phyloP scores from a whole-genome alignment of 2,113 vertebrate genomes.

The Clarias batrachus region DNA sequence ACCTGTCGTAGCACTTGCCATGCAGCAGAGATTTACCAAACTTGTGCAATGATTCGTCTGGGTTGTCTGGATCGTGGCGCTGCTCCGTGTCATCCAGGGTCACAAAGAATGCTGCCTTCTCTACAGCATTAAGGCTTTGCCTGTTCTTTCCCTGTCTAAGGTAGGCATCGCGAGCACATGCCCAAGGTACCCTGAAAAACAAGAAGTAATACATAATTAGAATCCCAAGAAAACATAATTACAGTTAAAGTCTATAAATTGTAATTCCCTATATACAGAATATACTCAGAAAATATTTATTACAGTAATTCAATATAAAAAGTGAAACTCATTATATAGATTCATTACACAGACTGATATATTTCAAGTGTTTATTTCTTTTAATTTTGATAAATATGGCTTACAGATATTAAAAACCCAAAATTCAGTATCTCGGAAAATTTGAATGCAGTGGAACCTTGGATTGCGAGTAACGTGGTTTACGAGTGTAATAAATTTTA shows the following conservation, averaged over 20 bases:
- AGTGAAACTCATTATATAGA: too few relatives aligned
- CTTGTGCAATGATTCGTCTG: constrained; percentile 75
- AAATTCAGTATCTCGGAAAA: too few relatives aligned
- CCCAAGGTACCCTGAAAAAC: constrained; percentile 86
- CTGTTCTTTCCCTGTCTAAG: constrained; percentile 87
- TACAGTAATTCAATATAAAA: too few relatives aligned
- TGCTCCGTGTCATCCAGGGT: constrained; percentile 84
- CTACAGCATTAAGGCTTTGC: constrained; percentile 85
- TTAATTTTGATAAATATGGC: too few relatives aligned
- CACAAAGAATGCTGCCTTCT: constrained; percentile 93
- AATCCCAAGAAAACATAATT: neutral
- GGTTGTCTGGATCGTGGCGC: constrained; percentile 72
- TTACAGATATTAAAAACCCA: too few relatives aligned
- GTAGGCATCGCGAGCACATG: constrained; percentile 82
- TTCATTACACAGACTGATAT: too few relatives aligned
- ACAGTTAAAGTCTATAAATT: neutral
- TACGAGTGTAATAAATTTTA: too few relatives aligned
- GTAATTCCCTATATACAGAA: too few relatives aligned
- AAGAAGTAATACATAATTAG: neutral
- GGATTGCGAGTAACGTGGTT: too few relatives aligned
- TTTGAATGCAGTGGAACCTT: too few relatives aligned
- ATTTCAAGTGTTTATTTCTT: too few relatives aligned
- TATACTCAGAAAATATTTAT: too few relatives aligned
- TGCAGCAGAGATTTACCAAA: constrained; percentile 94
- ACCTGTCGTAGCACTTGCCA: constrained; percentile 92